A percentile compares a stretch with the other conserved stretches of the same genome.
Evolutionary conservation across 2,113 vertebrate genomes (phyloP).

Genomic region (Rhagologus leucostigma): DNA sequence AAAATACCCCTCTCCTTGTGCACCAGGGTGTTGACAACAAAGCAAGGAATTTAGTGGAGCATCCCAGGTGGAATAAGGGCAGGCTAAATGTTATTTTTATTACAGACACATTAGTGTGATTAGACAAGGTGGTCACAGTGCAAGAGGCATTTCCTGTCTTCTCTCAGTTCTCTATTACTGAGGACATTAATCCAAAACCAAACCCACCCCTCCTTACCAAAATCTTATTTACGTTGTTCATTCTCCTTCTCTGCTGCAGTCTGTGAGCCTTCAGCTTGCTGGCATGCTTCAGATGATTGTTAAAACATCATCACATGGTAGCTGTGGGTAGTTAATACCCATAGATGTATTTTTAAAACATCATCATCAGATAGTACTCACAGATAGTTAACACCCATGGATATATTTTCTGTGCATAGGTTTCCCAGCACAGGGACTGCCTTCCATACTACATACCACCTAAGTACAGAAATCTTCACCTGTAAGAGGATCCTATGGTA

Average conservation of each 20-base stretch:
- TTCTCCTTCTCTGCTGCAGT: not conserved
- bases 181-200: not conserved
- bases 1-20: not conserved
- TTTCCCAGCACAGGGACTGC: not conserved
- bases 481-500: not conserved
- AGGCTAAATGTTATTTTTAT: not conserved
- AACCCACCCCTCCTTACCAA: not conserved
- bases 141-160: not conserved
- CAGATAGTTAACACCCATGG: not conserved
- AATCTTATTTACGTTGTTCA: not conserved
- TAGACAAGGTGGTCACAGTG: not conserved
- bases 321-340: not conserved
- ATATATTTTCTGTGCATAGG: not conserved
- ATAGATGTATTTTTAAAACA: not conserved
- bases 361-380: not conserved
- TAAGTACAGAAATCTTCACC: not conserved
- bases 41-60: not conserved
- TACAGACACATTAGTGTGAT: not conserved
- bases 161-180: not conserved
- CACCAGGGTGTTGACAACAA: not conserved
- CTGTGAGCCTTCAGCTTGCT: not conserved
- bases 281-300: not conserved
- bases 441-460: not conserved
- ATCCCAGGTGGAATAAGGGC: not conserved
- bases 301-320: not conserved